Evolutionary conservation across 2,888 invertebrate species (phyloP), one percentile per base, ranked within the genome.

Genomic region (Tetrapedia diversipes): DNA sequence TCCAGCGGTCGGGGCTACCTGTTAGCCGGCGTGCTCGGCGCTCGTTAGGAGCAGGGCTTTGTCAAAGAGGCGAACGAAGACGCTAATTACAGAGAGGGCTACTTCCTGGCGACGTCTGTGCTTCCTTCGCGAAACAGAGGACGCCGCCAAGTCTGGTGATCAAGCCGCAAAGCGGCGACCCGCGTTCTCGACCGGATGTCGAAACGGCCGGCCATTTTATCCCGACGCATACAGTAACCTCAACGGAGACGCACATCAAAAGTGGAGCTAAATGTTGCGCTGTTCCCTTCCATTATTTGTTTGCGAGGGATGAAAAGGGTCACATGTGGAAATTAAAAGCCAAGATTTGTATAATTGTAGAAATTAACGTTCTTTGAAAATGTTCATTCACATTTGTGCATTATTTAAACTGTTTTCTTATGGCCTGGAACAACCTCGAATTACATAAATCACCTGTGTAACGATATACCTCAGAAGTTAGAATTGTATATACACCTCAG

Each of bases 81-180:
- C 85, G 84, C 86, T 89, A 89, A 89, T 89, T 89, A 89, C 87
- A 88, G 86, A 81, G 82, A 69, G 71, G 84, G 80, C 82, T 79
- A 86, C 84, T 86, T 87, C 85, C 87, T 83, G 84, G 72, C 74
- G 56, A 61, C 70, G 60, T 65, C 74, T 63, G 70, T 47, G 65
- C 49, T 66, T 65, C 54, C 69, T 67, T 61, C 67, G 53, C 57
- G 49, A 63, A 74, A 74, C 66, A 72, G 51, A 82, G 84, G 45
- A 65, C 67, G 60, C 47, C 39, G 67, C 47, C 63, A 64, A 77
- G 77, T 73, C 68, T 68, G 77, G 67, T 73, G 79, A 77, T 72
- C 75, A 65, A 53, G 59, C 73, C 75, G 73, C 77, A 82, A 81
- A 83, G 66, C 60, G 84, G 77, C 68, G 77, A 73, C 77, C 66